Evolutionary conservation across 2,888 invertebrate genomes (phyloP), one percentile per base, ranked within the genome.

Genomic region (Masnerella sp.): DNA sequence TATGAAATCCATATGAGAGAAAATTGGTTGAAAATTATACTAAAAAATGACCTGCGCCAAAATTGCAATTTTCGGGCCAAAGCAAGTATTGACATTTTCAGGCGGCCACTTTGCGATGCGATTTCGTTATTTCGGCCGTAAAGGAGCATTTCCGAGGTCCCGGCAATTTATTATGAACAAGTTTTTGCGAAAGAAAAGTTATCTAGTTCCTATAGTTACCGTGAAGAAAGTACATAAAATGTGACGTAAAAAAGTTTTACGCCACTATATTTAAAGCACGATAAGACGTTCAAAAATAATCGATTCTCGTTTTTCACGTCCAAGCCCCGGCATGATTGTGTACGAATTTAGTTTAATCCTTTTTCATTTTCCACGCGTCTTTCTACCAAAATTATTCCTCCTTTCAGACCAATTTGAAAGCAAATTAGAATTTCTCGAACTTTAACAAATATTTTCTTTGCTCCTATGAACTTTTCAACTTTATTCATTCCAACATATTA

Each of bases 211-310:
- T 40, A 49, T 45, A 56, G 56, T 40, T 32, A 65, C 45, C 30
- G 47, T 36, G 43, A 64, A 49, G 51, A 62, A 62, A 52, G 62
- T 20, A 54, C 54, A 38, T 54, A 54, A 62, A 65, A 65, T 38
- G 51, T 18, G 18, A 56, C 30, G 25, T 49, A 59, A 68, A 67
- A 40, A 59, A 68, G 56, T 51, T 68, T 58, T 51, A 59, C 51
- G 58, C 34, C 40, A 25, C 49, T 49, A 25, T 45, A 67, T 67
- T 67, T 58, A 58, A 67, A 51, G 25, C 43, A 43, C 34, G 58
- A 68, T 51, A 59, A 68, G 58, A 43, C 36, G 51, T 22, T 59
- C 22, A 17, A 68, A 68, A 67, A 67, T 58, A 67, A 68, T 68
- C 67, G 67, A 68, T 68, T 59, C 42, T 17, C 40, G 32, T 49